phyloP scores from a whole-genome alignment of 2,797 vertebrate genomes.

The Parambassis ranga region DNA sequence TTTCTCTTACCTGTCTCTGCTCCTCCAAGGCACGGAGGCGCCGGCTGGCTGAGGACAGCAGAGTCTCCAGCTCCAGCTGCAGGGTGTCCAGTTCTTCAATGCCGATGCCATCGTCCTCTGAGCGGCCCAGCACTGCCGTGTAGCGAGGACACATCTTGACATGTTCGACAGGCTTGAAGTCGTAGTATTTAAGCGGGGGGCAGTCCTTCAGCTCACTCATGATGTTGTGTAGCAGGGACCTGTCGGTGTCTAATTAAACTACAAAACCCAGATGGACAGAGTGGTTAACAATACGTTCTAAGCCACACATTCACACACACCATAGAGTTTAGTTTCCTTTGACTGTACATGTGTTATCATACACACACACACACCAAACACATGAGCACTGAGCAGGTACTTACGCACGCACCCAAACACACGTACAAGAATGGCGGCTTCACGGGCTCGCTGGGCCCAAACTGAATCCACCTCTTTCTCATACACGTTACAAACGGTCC shows the following conservation, averaged over 20 bases:
- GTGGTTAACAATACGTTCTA: neutral
- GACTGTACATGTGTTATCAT: neutral
- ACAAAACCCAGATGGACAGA: neutral
- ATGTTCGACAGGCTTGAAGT: slow-evolving; percentile 98
- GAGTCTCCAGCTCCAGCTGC: slow-evolving; percentile 96
- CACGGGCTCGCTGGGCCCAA: slow-evolving; percentile 38
- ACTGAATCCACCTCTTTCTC: neutral
- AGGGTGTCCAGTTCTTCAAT: slow-evolving; percentile 97
- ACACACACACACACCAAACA: neutral
- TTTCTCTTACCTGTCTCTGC: slow-evolving; percentile 89
- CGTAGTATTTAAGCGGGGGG: slow-evolving; percentile 94
- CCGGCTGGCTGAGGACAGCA: slow-evolving; percentile 93
- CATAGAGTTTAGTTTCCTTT: neutral
- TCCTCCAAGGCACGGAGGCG: slow-evolving; percentile 93
- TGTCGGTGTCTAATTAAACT: neutral
- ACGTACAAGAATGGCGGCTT: neutral
- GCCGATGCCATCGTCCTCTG: slow-evolving; percentile 96
- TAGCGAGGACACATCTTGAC: slow-evolving; percentile 95
- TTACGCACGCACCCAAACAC: neutral
- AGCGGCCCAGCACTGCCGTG: slow-evolving; percentile 93
- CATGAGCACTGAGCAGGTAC: neutral
- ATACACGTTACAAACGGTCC: no score
- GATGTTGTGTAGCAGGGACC: slow-evolving; percentile 33
- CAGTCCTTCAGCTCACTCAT: slow-evolving; percentile 99
- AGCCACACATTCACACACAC: neutral